phyloP scores from a whole-genome alignment of 2,888 invertebrate species.

The Callyntrura guangdongensis region DNA sequence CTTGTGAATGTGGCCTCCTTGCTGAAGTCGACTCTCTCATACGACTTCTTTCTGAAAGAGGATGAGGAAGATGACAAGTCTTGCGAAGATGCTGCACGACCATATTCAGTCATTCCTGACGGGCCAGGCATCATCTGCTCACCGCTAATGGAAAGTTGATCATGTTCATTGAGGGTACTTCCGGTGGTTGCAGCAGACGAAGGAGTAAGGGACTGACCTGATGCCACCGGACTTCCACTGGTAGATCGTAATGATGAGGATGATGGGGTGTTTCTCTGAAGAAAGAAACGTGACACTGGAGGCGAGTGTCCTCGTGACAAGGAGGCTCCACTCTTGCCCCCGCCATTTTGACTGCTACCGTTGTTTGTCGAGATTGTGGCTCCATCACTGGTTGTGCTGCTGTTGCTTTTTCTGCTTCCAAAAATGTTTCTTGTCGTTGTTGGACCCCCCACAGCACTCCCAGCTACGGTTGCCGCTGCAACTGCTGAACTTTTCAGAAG shows the following conservation, averaged over 20 bases:
- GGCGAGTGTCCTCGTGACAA: conserved; percentile 50
- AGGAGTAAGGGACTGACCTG: conserved; percentile 3
- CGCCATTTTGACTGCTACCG: conserved; percentile 12
- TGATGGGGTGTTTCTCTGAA: conserved; percentile 26
- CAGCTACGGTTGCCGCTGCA: conserved; percentile 61
- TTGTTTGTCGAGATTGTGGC: conserved; percentile 5
- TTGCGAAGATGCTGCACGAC: conserved; percentile 34
- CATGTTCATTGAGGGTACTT: conserved; percentile 15
- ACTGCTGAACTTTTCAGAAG: conserved; percentile 39
- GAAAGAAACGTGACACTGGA: conserved; percentile 35
- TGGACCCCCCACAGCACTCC: conserved; percentile 25
- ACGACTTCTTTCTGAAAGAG: conserved; percentile 46
- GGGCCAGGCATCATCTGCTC: conserved; percentile 46
- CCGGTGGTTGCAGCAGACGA: conserved; percentile 49
- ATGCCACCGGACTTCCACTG: conserved; percentile 17
- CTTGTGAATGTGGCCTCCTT: neutral
- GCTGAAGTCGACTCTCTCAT: conserved; percentile 58
- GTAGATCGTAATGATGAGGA: conserved; percentile 50
- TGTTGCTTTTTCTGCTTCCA: conserved; percentile 6
- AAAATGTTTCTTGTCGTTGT: conserved; percentile 8
- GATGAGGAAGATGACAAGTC: conserved; percentile 41
- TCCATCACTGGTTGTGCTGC: neutral
- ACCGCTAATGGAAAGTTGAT: conserved; percentile 18
- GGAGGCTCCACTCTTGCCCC: conserved; percentile 36
- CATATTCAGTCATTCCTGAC: conserved; percentile 13